Conservation (phyloP, 2,113 vertebrate genomes). For the Anguilla rostrata region DNA sequence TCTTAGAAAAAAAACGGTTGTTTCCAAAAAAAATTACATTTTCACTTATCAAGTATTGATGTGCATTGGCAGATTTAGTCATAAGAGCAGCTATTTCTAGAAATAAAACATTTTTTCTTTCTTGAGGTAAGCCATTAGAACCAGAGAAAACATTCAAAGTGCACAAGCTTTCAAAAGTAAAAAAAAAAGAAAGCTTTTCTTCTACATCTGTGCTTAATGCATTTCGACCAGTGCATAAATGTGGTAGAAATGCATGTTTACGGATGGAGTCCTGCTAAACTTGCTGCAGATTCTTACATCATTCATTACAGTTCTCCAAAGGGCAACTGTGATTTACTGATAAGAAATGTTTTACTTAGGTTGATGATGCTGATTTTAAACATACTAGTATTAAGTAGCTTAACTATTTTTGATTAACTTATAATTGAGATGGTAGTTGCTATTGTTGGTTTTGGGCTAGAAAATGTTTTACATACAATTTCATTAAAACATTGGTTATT, state of each 20-base stretch:
- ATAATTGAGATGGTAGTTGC: too few species aligned
- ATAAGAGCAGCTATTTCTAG: constrained; percentile 8
- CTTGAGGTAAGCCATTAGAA: constrained; percentile 3
- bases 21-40: constrained; percentile 17
- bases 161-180: not conserved
- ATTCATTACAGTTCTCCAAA: not conserved
- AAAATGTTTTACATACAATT: too few species aligned
- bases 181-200: not conserved
- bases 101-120: constrained; percentile 15
- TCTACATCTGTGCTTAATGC: not conserved
- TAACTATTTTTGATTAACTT: too few species aligned
- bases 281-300: not conserved
- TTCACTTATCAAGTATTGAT: constrained; percentile 15
- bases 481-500: too few species aligned
- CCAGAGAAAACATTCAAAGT: not conserved
- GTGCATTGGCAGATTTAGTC: constrained; percentile 8
- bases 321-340: not conserved
- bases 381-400: not conserved
- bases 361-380: not conserved
- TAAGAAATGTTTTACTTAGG: not conserved
- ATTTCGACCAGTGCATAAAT: not conserved
- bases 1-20: constrained; percentile 6
- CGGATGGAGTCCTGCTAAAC: not conserved
- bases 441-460: too few species aligned
- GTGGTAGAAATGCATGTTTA: not conserved